Base-by-base conservation (phyloP, 2,888 invertebrate genomes). In the Drosophila gaucha region DNA sequence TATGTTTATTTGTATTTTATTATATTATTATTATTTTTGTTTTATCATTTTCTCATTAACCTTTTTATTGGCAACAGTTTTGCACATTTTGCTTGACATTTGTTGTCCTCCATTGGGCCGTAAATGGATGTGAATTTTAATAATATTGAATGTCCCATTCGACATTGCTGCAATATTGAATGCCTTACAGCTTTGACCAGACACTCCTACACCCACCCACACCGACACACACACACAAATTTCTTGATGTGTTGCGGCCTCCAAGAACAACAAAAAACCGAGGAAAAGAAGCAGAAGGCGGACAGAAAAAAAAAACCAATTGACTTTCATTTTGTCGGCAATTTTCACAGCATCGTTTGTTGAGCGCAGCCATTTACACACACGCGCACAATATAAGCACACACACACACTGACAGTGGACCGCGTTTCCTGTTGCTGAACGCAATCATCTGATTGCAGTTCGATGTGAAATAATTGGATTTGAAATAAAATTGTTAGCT, bases 401-500 rank as follows among this genome's bases (percentile, higher is more conserved):
- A 44, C 41, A 35, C 33, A 30, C 20, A 39, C n/a, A 44, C 24
- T 57, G 10, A 44, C 41, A 36, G 30, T 39, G 64, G 47, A 52
- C 38, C 39, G 49, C 50, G 58, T 52, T 74, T 85, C 74, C 87
- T 85, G 85, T 82, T 84, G 74, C 80, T 89, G 88, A 77, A 80
- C 86, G 78, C 86, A 85, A 89, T 88, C 78, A 75, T 80, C 78
- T 89, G 89, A 89, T 89, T 89, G 88, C 86, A 85, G 79, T 86
- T 88, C 80, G 78, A 86, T 89, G 84, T 73, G 77, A 84, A 78
- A 86, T 89, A 89, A 89, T 89, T 89, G 89, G 80, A 89, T 89
- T 88, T 86, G 76, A 84, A 78, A 88, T 86, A 84, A 84, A 88
- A 88, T 80, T 87, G 86, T 74, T 73, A 43, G 36, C 59, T 64